Base-by-base conservation (phyloP, 1,140 invertebrate genomes). In the Drosophila kohkoa region DNA sequence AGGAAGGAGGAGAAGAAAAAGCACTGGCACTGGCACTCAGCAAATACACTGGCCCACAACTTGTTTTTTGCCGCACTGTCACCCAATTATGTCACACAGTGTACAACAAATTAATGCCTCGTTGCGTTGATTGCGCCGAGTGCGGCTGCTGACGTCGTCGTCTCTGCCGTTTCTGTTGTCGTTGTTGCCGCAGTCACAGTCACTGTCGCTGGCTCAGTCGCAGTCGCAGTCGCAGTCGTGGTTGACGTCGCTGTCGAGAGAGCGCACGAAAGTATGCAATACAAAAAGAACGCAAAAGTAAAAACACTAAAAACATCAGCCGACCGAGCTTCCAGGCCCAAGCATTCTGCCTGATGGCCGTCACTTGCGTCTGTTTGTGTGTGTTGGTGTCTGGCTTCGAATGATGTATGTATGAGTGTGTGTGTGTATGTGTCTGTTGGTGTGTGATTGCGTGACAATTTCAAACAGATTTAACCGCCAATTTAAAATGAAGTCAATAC, bases 401-500 rank as follows among this genome's bases (percentile, higher is more conserved):
- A 38, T 67, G 46, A 45, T 51, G 45, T 57, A 35, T 80, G 65
- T 10, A 8, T 32, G 5, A 2, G 32, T 32, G 6, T 32, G 32
- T 32, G 30, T 32, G 30, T 35, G 32, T 35, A 5, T 51, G 58
- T 38, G 48, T 64, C 57, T 79, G 68, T 75, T 51, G 64, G 54
- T 77, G 81, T 87, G 85, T 89, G 80, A 85, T 81, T 86, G 79
- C 87, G 80, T 90, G 83, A 87, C 82, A 90, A 88, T 85, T 90
- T 87, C 82, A 90, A 90, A 90, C 88, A 77, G 88, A 90, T 90
- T 90, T 90, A 90, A 90, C 88, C 88, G 88, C 88, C 88, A 90
- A 90, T 90, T 90, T 90, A 91, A 88, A 90, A 89, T 90, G 85
- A 89, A 89, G 85, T 89, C 86, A 89, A 90, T 85, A 89, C 86